A percentile compares a stretch with the other conserved stretches of the same genome.
Evolutionary conservation across 2,888 invertebrate species (phyloP).

Genomic region (Aricia artaxerxes): DNA sequence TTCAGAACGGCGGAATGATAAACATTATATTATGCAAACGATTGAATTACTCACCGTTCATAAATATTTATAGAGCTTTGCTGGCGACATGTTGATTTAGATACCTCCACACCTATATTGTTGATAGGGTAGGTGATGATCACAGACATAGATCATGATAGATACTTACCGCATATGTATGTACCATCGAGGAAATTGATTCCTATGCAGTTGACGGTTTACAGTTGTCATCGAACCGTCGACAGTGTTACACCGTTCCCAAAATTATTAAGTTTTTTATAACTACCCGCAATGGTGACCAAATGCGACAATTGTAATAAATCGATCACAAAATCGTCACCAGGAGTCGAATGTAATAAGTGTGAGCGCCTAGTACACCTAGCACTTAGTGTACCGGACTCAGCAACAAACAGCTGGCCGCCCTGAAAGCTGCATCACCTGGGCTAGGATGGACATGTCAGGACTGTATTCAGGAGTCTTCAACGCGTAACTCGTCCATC

Average conservation of each 20-base stretch:
- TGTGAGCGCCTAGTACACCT: conserved; percentile 33
- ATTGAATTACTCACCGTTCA: conserved; percentile 15
- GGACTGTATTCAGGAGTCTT: conserved; percentile 36
- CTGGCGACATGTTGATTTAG: conserved; percentile 17
- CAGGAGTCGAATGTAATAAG: conserved; percentile 31
- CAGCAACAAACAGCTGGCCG: conserved; percentile 37
- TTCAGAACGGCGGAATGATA: conserved; percentile 3
- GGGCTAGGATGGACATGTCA: conserved; percentile 40
- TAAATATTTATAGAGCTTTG: conserved; percentile 11
- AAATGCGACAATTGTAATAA: conserved; percentile 19
- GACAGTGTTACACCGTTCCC: neutral
- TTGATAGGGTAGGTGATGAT: neutral
- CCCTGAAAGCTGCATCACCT: conserved; percentile 34
- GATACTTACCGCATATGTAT: too few species aligned
- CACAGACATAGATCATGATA: too few species aligned
- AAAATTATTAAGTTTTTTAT: neutral
- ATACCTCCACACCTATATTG: neutral
- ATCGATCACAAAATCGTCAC: conserved; percentile 25
- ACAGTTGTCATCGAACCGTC: neutral
- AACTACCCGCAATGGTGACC: conserved; percentile 12
- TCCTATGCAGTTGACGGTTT: too few species aligned
- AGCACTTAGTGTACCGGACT: conserved; percentile 38
- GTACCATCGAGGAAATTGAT: too few species aligned
- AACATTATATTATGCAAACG: conserved; percentile 20
- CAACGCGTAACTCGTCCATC: conserved; percentile 34